Base-by-base conservation (phyloP, 2,888 invertebrate species). In the Teleiodes luculella region DNA sequence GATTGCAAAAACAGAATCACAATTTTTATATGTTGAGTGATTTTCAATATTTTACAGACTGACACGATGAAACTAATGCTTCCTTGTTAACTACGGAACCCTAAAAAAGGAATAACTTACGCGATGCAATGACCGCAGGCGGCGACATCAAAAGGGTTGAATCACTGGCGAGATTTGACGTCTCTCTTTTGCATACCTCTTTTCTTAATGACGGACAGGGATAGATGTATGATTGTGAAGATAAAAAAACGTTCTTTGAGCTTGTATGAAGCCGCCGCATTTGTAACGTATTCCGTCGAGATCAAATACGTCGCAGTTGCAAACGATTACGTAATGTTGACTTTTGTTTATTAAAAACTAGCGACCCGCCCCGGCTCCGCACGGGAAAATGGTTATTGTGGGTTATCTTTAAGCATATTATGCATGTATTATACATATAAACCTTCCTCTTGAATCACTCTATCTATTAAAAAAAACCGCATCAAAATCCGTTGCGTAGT, bases 111-210 rank as follows among this genome's bases (percentile, higher is more conserved):
- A 77, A 80, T 80, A 79, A 74, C 76, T 80, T 80, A 78, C 72
- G 74, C 80, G 74, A 81, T 76, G 78, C 81, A 76, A 76, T 80
- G 83, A 81, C 84, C 78, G 81, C 80, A 56, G 59, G 76, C 83
- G 87, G 86, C 76, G 70, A 80, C 78, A 76, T 87, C 83, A 87
- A 87, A 83, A 72, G 80, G 75, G 74, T 57, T 72, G 28, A 43
- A 43, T 43, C 76, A 73, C 68, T 74, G 73, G 82, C 74, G 75
- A 73, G 80, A 74, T 73, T 54, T 61, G 57, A 30, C 55, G 56
- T 85, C 84, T 57, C 72, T 47, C 46, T 81, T 66, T 39, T 7
- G 39, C 73, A 48, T 57, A 47, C 13, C 7, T 2, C 5, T 52
- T 33, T 56, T 54, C 31, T 31, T 48, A 52, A 53, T 47, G 64